Conservation (phyloP, 2,888 invertebrate species). For the Agrypnus murinus region DNA sequence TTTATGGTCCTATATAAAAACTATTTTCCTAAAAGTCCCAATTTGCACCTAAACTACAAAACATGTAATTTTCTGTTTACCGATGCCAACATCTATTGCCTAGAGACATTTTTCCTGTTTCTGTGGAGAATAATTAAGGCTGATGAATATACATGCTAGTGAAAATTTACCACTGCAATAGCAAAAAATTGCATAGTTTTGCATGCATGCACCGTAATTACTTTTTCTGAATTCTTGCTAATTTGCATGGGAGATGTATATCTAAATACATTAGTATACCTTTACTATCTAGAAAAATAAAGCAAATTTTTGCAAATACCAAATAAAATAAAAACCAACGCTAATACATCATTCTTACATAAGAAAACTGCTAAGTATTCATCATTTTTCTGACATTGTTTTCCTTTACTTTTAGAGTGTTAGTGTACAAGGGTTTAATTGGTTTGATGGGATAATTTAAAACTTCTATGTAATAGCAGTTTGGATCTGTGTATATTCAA, state of each 20-base stretch:
- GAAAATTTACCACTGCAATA: slow-evolving; percentile 44
- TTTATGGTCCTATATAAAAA: too few species aligned
- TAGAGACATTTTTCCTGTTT: slow-evolving; percentile 40
- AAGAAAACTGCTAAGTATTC: too few species aligned
- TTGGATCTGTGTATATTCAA: too few species aligned
- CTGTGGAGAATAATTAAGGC: slow-evolving; percentile 48
- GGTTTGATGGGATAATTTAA: too few species aligned
- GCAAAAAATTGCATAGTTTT: slow-evolving; percentile 50
- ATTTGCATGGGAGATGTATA: slow-evolving; percentile 51
- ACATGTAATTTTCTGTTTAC: not conserved
- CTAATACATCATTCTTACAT: too few species aligned
- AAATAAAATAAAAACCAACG: too few species aligned
- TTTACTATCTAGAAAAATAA: slow-evolving; percentile 33
- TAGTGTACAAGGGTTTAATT: too few species aligned
- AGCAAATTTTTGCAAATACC: not conserved
- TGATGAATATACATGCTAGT: slow-evolving; percentile 52
- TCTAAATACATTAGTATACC: slow-evolving; percentile 50
- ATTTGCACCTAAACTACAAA: too few species aligned
- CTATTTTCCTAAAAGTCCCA: too few species aligned
- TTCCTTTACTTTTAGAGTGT: too few species aligned
- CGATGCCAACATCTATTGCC: slow-evolving; percentile 32
- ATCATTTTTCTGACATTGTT: too few species aligned
- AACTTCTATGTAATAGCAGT: too few species aligned
- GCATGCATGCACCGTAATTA: slow-evolving; percentile 49
- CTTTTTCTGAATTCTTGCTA: slow-evolving; percentile 47